Base-by-base conservation (phyloP, 1,140 invertebrate genomes). In the Plectrocnemia conspersa region DNA sequence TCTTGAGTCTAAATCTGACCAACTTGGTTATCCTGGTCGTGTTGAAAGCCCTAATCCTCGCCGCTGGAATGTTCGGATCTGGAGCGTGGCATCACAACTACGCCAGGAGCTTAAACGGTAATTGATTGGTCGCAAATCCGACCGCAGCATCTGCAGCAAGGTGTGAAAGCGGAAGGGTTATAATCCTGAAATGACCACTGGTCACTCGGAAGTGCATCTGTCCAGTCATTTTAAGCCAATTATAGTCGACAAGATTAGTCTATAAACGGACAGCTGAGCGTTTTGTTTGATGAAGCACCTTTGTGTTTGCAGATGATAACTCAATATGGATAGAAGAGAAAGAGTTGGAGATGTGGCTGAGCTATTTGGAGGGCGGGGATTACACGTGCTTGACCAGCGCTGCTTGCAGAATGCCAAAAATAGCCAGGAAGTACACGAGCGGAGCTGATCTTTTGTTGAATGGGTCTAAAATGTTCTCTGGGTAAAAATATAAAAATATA, bases 1-100 rank as follows among this genome's bases (percentile, higher is more conserved):
- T 92, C 0, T 75, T 91, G 5, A 91, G 88, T 60, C 66, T 91
- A 16, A 91, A 91, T 69, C 67, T 91, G 19, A 89, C 88, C 0
- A 91, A 91, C 67, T 69, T 91, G 52, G 70, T 91, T 23, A 80
- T 91, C 40, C 74, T 91, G 15, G 72, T 91, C 22, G 77, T 92
- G 3, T 74, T 93, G 22, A 91, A 91, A 73, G 85, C 86, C 0
- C 71, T 91, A 0, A 84, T 91, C 23, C 81, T 89, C 44, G 86
- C 87, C 2, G 86, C 87, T 22, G 86, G 86, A 0, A 82, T 85
- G 63, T 75, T 88, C 57, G 85, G 84, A n/a, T 79, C 81, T 2
- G 80, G 82, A 5, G 77, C 77, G 23, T 80, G 77, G 75, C 72
- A 78, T 44, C 74, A 79, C 42, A 73, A 76, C 49, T 75, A 81